These are phyloP conservation scores for Drosophila trapezifrons DNA, from an alignment of 1,140 invertebrate species.

Conservation along the genomic window DNA sequence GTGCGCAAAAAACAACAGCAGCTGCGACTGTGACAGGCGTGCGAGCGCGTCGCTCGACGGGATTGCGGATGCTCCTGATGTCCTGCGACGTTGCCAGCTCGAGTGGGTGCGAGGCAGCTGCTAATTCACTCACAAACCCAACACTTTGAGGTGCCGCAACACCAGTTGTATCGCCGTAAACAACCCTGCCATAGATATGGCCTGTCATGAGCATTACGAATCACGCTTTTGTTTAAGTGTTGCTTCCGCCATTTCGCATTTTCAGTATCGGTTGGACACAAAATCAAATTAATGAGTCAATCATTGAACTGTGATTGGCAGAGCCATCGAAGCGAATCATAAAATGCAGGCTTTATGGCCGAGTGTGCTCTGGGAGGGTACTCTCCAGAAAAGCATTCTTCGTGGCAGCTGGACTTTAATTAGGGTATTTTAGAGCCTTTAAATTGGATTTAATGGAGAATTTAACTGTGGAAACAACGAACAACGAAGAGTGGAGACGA, in stretches of 20 bases:
- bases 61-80: neutral
- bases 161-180: slow-evolving; percentile 2
- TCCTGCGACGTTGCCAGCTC: too few species aligned
- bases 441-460: too few species aligned
- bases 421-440: too few species aligned
- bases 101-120: neutral
- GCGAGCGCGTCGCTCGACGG: too few species aligned
- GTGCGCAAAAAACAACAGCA: neutral
- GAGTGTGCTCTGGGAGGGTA: too few species aligned
- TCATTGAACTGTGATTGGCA: neutral
- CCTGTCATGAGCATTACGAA: slow-evolving; percentile 2
- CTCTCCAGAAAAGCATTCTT: too few species aligned
- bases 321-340: neutral
- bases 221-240: slow-evolving; percentile 3
- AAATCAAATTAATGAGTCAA: slow-evolving; percentile 16
- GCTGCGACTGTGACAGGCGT: slow-evolving; percentile 29
- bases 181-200: neutral
- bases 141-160: neutral
- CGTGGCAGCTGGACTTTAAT: too few species aligned
- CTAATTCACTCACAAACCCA: slow-evolving; percentile 12
- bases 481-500: too few species aligned
- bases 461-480: too few species aligned
- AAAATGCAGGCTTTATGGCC: too few species aligned
- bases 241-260: slow-evolving; percentile 5
- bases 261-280: slow-evolving; percentile 20